Percentiles rank a stretch among this genome's conserved stretches.
Conservation (phyloP, 2,888 invertebrate species). For the Cheilosia vernalis region DNA sequence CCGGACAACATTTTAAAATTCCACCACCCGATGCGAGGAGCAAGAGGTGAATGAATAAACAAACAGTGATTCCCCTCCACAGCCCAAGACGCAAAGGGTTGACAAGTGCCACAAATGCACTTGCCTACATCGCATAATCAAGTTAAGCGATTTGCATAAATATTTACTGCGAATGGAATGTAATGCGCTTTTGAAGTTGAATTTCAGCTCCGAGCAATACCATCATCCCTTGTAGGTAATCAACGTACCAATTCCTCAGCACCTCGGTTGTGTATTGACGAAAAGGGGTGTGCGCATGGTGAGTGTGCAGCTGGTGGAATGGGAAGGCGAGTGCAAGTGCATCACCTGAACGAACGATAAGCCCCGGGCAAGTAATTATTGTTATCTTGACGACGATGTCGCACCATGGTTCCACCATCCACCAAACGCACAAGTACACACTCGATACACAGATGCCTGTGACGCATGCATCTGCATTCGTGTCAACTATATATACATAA, state of each 20-base stretch:
- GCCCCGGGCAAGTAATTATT: conserved; percentile 73
- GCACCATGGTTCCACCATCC: conserved; percentile 53
- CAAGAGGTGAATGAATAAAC: conserved; percentile 64
- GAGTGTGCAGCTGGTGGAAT: neutral
- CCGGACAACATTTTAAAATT: conserved; percentile 68
- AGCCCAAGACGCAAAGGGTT: conserved; percentile 36
- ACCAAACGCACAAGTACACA: conserved; percentile 20
- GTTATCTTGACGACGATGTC: conserved; percentile 74
- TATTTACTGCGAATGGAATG: conserved; percentile 72
- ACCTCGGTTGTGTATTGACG: conserved; percentile 21
- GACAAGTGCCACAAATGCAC: conserved; percentile 60
- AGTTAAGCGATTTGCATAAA: conserved; percentile 75
- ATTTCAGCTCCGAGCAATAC: conserved; percentile 53
- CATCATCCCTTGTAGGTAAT: conserved; percentile 65
- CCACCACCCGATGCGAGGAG: conserved; percentile 43
- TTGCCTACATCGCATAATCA: conserved; percentile 66
- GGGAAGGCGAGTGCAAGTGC: conserved; percentile 49
- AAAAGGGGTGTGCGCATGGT: neutral
- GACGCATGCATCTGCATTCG: conserved; percentile 52
- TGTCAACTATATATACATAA: conserved; percentile 45
- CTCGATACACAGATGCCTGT: conserved; percentile 15
- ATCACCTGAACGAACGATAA: conserved; percentile 66
- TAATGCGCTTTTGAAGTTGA: conserved; percentile 74
- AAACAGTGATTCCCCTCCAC: conserved; percentile 50
- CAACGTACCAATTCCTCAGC: conserved; percentile 57